Conservation (phyloP, 1,140 invertebrate species). For the Aphelenchoides besseyi region DNA sequence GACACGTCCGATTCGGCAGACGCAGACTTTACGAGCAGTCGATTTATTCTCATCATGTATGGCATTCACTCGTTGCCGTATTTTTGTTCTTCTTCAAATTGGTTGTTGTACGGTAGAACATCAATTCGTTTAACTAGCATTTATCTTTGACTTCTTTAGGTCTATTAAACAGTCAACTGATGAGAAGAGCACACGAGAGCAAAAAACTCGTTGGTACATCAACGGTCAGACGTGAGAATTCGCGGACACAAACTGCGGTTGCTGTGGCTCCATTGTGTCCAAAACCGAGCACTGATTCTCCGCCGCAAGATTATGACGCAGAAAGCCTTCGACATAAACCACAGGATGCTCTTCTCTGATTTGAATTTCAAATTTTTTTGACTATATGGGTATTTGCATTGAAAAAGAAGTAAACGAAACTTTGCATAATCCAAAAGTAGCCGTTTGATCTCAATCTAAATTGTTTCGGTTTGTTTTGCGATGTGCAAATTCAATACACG, state of each 20-base stretch:
- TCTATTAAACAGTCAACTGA: conserved; percentile 43
- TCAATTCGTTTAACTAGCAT: background rate
- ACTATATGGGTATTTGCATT: too few relatives aligned
- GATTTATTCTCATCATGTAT: conserved; percentile 55
- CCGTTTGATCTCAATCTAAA: too few relatives aligned
- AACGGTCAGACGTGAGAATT: background rate
- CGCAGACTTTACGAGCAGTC: conserved; percentile 1
- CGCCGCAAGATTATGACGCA: background rate
- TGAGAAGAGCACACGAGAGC: conserved; percentile 34
- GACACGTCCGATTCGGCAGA: conserved; percentile 31
- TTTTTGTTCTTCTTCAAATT: conserved; percentile 58
- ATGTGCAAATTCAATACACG: too few relatives aligned
- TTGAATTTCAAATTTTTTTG: too few relatives aligned
- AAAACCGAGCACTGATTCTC: background rate
- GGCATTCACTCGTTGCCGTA: conserved; percentile 61
- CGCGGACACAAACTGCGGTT: conserved; percentile 11
- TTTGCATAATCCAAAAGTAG: too few relatives aligned
- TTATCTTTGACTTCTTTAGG: conserved; percentile 28
- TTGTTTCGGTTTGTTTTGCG: too few relatives aligned
- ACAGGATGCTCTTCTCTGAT: conserved; percentile 21
- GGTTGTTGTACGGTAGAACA: conserved; percentile 54
- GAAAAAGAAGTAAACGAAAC: too few relatives aligned
- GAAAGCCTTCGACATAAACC: background rate
- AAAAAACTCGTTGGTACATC: conserved; percentile 14
- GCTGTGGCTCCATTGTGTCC: background rate